Conservation (phyloP, 1,140 invertebrate genomes). For the Caenorhabditis remanei region DNA sequence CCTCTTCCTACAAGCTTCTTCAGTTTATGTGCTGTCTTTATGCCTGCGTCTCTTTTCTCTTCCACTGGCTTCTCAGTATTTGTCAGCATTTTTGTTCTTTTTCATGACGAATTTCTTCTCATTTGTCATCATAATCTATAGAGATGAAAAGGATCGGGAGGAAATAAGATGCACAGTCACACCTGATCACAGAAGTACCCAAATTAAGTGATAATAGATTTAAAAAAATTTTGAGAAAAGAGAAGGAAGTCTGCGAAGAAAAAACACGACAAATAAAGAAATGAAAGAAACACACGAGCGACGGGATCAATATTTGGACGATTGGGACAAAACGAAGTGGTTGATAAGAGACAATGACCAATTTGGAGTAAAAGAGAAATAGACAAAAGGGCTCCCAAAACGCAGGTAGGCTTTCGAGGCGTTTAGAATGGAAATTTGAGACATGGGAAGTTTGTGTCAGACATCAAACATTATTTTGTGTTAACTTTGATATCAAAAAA, state of each 20-base stretch:
- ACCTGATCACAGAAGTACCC: not conserved
- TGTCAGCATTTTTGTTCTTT: constrained; percentile 39
- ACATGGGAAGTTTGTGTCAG: not conserved
- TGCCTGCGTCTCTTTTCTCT: constrained; percentile 6
- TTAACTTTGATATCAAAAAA: not conserved
- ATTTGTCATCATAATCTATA: constrained; percentile 33
- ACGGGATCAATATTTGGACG: constrained; percentile 49
- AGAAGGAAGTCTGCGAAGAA: not conserved
- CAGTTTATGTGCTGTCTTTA: not conserved
- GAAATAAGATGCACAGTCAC: not conserved
- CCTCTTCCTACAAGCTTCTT: constrained; percentile 31
- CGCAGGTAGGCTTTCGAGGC: not conserved
- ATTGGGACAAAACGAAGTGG: constrained; percentile 29
- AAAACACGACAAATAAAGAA: constrained; percentile 48
- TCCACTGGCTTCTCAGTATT: constrained; percentile 26
- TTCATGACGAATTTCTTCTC: constrained; percentile 17
- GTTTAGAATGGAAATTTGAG: not conserved
- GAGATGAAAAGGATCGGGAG: not conserved
- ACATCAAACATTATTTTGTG: not conserved
- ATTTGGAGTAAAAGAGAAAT: not conserved
- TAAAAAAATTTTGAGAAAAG: too few species aligned
- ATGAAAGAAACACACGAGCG: not conserved
- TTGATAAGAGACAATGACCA: constrained; percentile 31
- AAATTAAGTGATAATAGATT: not conserved
- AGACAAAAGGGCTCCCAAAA: not conserved